These are phyloP conservation scores for Antechinus stuartii DNA, from an alignment of 2,113 vertebrate species.

Conservation along the genomic window DNA sequence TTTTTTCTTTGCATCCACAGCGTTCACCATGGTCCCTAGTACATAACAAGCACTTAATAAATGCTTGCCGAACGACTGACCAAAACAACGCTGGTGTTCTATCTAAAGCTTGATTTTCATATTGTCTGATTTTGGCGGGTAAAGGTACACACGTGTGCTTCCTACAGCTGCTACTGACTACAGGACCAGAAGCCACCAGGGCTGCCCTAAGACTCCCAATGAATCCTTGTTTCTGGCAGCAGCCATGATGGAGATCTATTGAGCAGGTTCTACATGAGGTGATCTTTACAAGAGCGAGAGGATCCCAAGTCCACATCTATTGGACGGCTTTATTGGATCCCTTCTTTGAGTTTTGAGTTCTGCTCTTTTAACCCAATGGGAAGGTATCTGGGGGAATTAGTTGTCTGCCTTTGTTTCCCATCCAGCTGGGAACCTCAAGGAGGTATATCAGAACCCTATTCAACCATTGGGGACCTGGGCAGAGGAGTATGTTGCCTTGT, in stretches of 20 bases:
- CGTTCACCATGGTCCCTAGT: neutral
- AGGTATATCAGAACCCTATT: neutral
- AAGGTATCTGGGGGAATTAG: neutral
- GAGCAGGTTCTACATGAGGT: neutral
- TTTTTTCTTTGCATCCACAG: too few species aligned
- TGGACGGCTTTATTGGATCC: neutral
- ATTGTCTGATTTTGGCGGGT: neutral
- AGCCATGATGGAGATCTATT: neutral
- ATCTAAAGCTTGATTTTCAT: too few species aligned
- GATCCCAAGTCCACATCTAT: neutral
- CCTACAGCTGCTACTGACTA: neutral
- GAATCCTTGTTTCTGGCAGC: neutral
- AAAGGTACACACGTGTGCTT: neutral
- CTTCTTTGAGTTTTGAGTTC: neutral
- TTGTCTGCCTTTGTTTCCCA: neutral
- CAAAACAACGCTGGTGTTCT: neutral
- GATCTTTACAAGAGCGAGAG: neutral
- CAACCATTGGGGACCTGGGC: neutral
- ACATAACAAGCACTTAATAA: neutral
- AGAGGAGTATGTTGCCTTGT: neutral
- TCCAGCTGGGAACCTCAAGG: neutral
- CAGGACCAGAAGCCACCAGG: neutral
- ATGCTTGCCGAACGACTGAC: neutral
- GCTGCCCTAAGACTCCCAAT: neutral
- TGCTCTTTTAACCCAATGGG: neutral